A percentile compares a stretch with the other conserved stretches of the same genome.
These are phyloP conservation scores for Pseudomyrmex concolor DNA, from an alignment of 1,140 invertebrate genomes.

Conservation along the genomic window DNA sequence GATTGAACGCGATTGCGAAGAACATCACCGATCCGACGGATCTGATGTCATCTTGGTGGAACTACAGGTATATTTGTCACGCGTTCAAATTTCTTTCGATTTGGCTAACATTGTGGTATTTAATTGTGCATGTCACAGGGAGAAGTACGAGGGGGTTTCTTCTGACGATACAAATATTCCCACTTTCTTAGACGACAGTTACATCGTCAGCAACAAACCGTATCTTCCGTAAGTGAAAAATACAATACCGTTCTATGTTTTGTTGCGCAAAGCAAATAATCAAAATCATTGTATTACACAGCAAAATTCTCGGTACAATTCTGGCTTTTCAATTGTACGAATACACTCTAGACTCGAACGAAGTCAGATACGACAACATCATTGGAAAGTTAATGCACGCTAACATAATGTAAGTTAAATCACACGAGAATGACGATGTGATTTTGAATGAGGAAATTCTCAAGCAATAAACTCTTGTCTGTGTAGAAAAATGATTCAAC, in stretches of 20 bases:
- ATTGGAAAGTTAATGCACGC: constrained; percentile 66
- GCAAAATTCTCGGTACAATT: constrained; percentile 83
- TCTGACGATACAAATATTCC: constrained; percentile 65
- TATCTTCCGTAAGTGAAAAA: constrained; percentile 85
- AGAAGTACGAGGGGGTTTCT: constrained; percentile 74
- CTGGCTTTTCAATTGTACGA: constrained; percentile 84
- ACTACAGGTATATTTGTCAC: constrained; percentile 81
- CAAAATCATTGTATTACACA: constrained; percentile 64
- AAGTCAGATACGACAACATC: constrained; percentile 76
- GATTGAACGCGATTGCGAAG: constrained; percentile 85
- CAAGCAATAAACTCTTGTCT: background rate
- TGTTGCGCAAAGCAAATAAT: background rate
- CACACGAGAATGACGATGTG: background rate
- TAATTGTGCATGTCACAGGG: constrained; percentile 63
- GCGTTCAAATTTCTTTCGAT: too few relatives aligned
- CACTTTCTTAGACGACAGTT: constrained; percentile 85
- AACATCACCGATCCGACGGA: constrained; percentile 77
- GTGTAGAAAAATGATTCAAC: constrained; percentile 75
- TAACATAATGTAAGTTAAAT: constrained; percentile 68
- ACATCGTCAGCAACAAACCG: constrained; percentile 86
- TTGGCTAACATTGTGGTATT: constrained; percentile 2
- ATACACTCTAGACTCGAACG: constrained; percentile 76
- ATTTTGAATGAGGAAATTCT: background rate
- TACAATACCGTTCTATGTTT: constrained; percentile 1
- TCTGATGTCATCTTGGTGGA: constrained; percentile 79